Evolutionary conservation across 2,888 invertebrate species (phyloP), one percentile per base, ranked within the genome.

Genomic region (Drosophila dives): DNA sequence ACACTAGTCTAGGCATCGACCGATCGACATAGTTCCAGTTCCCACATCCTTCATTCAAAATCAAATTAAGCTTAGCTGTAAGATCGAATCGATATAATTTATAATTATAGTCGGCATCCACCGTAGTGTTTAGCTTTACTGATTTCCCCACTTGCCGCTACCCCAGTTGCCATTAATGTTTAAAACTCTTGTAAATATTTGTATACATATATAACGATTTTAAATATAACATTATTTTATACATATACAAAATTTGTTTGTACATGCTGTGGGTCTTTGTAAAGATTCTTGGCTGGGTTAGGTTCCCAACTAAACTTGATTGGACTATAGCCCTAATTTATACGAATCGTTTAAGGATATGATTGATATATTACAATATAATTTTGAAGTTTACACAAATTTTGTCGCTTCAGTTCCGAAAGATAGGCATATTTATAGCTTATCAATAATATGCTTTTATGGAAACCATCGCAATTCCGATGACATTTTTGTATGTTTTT

Each of bases 1-100:
- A 96, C 96, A n/a, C 93, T 96, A 83, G 96, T 96, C 64, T 96
- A 73, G 59, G 26, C 26, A 7, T n/a, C 38, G 17, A 23, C 15
- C n/a, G 8, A 20, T 38, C 17, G 42, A 20, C 40, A 32, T 23
- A 49, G 26, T 58, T 45, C 26, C 38, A 42, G 42, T n/a, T 56
- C 51, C 33, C 40, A 64, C 40, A 45, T 42, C n/a, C 34, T 56
- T 50, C 34, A 58, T 15, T 42, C 36, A 58, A 61, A 49, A 56
- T 54, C n/a, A 3, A 4, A n/a, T 53, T 69, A 70, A 75, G 64
- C 5, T 50, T 70, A 62, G 60, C 38, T 20, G 33, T 54, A 70
- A 73, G 51, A 29, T 15, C 42, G 32, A 48, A 53, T 59, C 15
- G 12, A 17, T 38, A 29, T 54, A 48, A 29, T 60, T 55, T 26